Evolutionary conservation across 2,797 vertebrate genomes (phyloP).

Genomic region (Platyrinchus mystaceus): DNA sequence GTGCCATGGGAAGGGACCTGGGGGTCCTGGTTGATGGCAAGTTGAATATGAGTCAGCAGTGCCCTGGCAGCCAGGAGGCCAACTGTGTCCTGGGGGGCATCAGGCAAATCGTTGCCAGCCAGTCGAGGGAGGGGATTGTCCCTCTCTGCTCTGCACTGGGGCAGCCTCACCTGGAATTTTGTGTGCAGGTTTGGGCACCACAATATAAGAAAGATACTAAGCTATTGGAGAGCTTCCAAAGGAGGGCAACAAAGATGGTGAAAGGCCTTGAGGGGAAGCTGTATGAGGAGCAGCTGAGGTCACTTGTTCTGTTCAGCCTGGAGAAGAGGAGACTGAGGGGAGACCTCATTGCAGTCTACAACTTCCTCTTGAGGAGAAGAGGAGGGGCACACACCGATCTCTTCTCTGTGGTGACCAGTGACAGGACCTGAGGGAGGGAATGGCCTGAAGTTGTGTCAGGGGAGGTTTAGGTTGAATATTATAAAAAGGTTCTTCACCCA

Average conservation of each 20-base stretch:
- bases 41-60: background rate
- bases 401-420: background rate
- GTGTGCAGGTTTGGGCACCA: background rate
- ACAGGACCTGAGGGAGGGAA: background rate
- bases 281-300: background rate
- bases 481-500: background rate
- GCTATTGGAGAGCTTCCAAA: background rate
- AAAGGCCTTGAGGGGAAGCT: background rate
- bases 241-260: background rate
- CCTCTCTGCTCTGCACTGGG: background rate
- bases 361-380: background rate
- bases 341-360: background rate
- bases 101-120: background rate
- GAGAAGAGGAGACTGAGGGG: background rate
- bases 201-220: background rate
- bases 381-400: background rate
- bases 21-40: background rate
- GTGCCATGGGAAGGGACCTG: background rate
- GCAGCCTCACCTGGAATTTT: background rate
- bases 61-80: background rate
- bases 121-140: background rate
- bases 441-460: background rate
- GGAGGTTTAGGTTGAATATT: background rate
- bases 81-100: background rate
- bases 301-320: background rate